Base-by-base conservation (phyloP, 2,888 invertebrate species). In the Argynnis bischoffii region DNA sequence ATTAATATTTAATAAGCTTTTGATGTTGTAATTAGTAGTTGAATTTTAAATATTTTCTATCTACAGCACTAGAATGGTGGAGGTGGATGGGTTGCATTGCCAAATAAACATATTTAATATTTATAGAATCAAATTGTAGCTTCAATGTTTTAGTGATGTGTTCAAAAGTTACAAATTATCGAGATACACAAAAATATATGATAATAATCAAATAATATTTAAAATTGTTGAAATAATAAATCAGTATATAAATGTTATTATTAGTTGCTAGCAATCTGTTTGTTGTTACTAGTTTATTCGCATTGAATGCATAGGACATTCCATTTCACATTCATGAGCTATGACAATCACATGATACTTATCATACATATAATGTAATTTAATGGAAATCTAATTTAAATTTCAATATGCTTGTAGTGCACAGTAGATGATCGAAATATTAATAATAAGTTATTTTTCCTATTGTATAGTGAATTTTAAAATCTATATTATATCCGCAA, bases 301-400 rank as follows among this genome's bases (percentile, higher is more conserved):
- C 63, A 72, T 73, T 63, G 65, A 64, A 63, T 61, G 66, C 72
- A 71, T 72, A 71, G 57, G 59, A 88, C 88, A 89, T 89, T 88
- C 88, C 89, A 86, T 78, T 79, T 78, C 73, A 76, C 77, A 78
- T 78, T 83, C 74, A 78, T 77, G 64, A 66, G 66, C 63, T 68
- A 66, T 55, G 54, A 60, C 66, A 70, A 47, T 63, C 66, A 60
- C 57, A 51, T 31, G n/a, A 60, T 46, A 64, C 31, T 64, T 56
- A 41, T 67, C 54, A 54, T 68, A 53, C 51, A 46, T 66, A 65
- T 55, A 60, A 65, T 50, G 64, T 57, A 65, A 56, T 67, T 64
- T 60, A 72, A 60, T 21, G 50, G n/a, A 67, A 59, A 63, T 71
- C 63, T 69, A 54, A 69, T 60, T 66, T 18, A 63, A 68, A 60